phyloP scores from a whole-genome alignment of 2,113 vertebrate genomes.

The Quiscalus mexicanus region DNA sequence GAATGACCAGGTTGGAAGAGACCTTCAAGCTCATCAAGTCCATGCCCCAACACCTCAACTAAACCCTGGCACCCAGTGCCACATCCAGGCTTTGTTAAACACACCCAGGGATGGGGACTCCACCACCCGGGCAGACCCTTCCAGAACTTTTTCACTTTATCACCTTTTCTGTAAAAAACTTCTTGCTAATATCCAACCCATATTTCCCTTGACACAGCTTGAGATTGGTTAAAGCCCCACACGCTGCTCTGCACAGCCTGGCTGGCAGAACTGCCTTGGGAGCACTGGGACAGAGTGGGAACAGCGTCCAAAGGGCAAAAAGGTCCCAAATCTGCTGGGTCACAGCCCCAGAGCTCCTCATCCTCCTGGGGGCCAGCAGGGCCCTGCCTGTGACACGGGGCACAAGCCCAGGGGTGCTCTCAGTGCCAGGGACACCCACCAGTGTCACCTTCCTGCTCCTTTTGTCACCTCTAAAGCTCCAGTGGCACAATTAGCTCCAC shows the following conservation, averaged over 20 bases:
- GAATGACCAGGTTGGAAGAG: background rate
- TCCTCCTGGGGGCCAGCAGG: rapidly evolving
- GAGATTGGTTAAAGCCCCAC: background rate
- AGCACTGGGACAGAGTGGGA: no score
- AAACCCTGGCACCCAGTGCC: background rate
- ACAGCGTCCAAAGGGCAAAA: background rate
- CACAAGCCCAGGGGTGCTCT: rapidly evolving
- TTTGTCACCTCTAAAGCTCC: background rate
- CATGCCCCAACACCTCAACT: background rate
- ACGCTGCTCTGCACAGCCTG: background rate
- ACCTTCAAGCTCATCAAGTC: background rate
- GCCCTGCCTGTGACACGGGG: background rate
- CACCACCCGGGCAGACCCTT: rapidly evolving
- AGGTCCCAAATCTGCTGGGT: rapidly evolving
- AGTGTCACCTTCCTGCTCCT: background rate
- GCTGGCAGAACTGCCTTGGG: background rate
- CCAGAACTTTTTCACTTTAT: background rate
- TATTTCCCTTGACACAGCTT: background rate
- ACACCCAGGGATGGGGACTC: background rate
- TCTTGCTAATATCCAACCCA: background rate
- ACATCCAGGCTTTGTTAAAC: background rate
- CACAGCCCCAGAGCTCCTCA: background rate
- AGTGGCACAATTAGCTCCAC: rapidly evolving
- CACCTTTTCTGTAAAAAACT: background rate
- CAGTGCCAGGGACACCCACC: background rate